phyloP scores from a whole-genome alignment of 2,113 vertebrate species.

The Canis aureus region DNA sequence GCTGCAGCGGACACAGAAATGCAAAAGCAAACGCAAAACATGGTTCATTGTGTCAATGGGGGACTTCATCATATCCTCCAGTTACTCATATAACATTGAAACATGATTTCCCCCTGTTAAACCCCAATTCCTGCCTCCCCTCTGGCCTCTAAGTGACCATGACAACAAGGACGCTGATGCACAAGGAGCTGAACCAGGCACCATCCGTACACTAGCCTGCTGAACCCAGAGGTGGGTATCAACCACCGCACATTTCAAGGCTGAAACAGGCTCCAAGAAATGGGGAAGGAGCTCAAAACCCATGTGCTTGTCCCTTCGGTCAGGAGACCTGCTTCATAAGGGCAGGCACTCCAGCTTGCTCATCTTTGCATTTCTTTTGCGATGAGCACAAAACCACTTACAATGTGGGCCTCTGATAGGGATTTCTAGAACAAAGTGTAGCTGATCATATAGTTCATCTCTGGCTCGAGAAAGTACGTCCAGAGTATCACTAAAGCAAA shows the following conservation, averaged over 20 bases:
- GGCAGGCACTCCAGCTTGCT: background rate
- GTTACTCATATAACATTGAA: background rate
- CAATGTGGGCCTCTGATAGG: background rate
- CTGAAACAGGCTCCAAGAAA: background rate
- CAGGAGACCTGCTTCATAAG: background rate
- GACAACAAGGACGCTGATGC: background rate
- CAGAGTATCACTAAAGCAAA: background rate
- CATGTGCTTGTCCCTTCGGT: background rate
- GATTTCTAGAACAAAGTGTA: background rate
- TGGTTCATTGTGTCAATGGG: background rate
- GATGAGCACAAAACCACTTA: background rate
- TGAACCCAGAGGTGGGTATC: background rate
- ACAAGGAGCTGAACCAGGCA: background rate
- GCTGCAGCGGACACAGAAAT: background rate
- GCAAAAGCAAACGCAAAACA: background rate
- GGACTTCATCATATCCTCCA: background rate
- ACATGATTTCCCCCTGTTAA: background rate
- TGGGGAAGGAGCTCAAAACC: background rate
- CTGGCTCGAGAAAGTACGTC: background rate
- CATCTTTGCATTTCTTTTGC: background rate
- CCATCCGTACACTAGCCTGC: background rate
- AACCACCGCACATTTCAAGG: background rate
- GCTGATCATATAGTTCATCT: too few relatives aligned
- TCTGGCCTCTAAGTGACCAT: background rate
- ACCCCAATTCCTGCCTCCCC: background rate